Base-by-base conservation (phyloP, 92 coral and sea anemone genomes). In the Palythoa grandiflora region DNA sequence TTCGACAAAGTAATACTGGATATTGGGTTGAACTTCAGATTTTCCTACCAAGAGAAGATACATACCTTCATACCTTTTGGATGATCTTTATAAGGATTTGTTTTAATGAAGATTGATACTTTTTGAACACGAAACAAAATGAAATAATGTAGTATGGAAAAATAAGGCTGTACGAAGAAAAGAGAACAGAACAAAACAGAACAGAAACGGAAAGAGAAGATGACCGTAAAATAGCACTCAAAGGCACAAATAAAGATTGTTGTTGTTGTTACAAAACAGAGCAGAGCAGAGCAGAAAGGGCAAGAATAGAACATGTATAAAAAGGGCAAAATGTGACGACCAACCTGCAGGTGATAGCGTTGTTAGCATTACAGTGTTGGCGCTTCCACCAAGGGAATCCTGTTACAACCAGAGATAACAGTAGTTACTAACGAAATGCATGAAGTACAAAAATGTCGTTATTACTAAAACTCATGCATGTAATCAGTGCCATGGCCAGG, bases 311-410 rank as follows among this genome's bases (percentile, higher is more conserved):
- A 44, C 6, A 44, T 44, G 50, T 44, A 44, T 9, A 63, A 35
- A 63, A 63, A 21, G 70, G 6, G 50, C 0, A 44, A 13, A 37
- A 70, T 70, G 75, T 70, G 10, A 70, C 11, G 5, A 79, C 91
- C 38, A 51, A 95, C 99, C 99, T 79, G 99, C 97, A 57, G 99
- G 99, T 0, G 99, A 97, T 17, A 97, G 94, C 39, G 99, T 91
- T 37, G 94, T 75, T 38, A 97, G 83, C 93, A 97, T 88, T 65
- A 96, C 91, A 1, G 99, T 92, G 77, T 89, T 92, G 55, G 97
- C 90, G 84, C 91, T 95, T 9, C 99, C 99, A 8, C 99, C 99
- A 61, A 97, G 95, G 1, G 99, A 97, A 84, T 95, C 99, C 99
- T 97, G 83, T 48, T 73, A 51, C 78, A 19, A 83, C 38, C 21